Evolutionary conservation across 2,888 invertebrate genomes (phyloP).

Genomic region (Thera obeliscata): DNA sequence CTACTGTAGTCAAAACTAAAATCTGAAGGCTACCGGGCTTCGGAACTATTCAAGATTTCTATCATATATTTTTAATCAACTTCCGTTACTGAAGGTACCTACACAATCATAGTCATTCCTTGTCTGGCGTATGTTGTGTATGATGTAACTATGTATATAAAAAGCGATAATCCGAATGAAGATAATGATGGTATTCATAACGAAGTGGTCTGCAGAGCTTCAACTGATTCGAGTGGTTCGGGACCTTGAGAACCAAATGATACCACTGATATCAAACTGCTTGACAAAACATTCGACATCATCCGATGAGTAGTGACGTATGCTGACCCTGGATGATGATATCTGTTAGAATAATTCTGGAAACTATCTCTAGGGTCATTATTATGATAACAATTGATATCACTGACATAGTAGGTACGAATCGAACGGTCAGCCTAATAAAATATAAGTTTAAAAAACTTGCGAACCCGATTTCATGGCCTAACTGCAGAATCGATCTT

Average conservation of each 20-base stretch:
- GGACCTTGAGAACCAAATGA: constrained; percentile 15
- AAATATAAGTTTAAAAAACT: no score
- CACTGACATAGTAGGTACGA: not conserved
- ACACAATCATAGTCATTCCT: no score
- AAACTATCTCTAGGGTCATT: constrained; percentile 7
- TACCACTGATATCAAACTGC: constrained; percentile 9
- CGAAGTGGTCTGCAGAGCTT: constrained; percentile 1
- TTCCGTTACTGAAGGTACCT: no score
- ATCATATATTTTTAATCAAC: no score
- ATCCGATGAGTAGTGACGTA: constrained; percentile 27
- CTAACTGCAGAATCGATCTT: no score
- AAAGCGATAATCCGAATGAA: not conserved
- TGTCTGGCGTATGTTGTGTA: no score
- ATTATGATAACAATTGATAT: constrained; percentile 8
- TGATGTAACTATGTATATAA: not conserved
- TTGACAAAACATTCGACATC: constrained; percentile 23
- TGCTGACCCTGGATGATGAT: not conserved
- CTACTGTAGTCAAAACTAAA: no score
- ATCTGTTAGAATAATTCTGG: not conserved
- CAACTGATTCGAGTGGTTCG: constrained; percentile 1
- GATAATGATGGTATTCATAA: constrained; percentile 16
- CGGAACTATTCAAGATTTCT: no score
- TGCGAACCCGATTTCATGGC: no score
- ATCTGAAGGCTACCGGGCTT: no score
- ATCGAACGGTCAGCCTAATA: no score